phyloP scores from a whole-genome alignment of 2,888 invertebrate genomes.

The Cosmorhoe ocellata region DNA sequence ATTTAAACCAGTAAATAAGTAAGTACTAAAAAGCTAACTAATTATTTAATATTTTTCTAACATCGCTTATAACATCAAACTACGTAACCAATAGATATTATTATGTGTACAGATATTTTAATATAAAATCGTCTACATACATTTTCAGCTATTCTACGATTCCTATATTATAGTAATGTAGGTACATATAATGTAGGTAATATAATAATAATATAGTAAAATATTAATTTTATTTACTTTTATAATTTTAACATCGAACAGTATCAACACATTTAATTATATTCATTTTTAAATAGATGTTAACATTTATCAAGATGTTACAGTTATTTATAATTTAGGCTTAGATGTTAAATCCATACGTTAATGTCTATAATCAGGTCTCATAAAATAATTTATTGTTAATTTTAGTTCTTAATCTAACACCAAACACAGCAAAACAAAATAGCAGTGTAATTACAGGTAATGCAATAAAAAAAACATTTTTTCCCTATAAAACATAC shows the following conservation, averaged over 20 bases:
- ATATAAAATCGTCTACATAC: slow-evolving; percentile 43
- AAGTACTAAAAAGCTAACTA: slow-evolving; percentile 56
- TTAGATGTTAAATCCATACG: neutral
- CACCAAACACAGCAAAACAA: slow-evolving; percentile 76
- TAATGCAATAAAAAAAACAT: slow-evolving; percentile 40
- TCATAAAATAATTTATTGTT: slow-evolving; percentile 39
- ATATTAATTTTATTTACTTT: slow-evolving; percentile 23
- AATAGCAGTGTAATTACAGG: slow-evolving; percentile 61
- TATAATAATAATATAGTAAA: no score
- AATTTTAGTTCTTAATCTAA: slow-evolving; percentile 45
- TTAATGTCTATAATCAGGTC: slow-evolving; percentile 60
- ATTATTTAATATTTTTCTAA: slow-evolving; percentile 53
- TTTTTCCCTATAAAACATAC: no score
- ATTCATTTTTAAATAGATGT: slow-evolving; percentile 3
- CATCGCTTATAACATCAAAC: slow-evolving; percentile 62
- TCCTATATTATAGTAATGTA: slow-evolving; percentile 25
- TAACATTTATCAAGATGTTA: slow-evolving; percentile 7
- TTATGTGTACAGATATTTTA: slow-evolving; percentile 36
- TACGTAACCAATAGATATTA: slow-evolving; percentile 52
- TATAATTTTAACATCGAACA: slow-evolving; percentile 33
- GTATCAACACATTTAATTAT: slow-evolving; percentile 28
- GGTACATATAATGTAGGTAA: no score
- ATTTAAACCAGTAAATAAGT: slow-evolving; percentile 49
- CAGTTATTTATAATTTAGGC: neutral
- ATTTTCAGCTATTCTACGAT: slow-evolving; percentile 50